Base-by-base conservation (phyloP, 1,140 invertebrate species). In the Leptinotarsa texana region DNA sequence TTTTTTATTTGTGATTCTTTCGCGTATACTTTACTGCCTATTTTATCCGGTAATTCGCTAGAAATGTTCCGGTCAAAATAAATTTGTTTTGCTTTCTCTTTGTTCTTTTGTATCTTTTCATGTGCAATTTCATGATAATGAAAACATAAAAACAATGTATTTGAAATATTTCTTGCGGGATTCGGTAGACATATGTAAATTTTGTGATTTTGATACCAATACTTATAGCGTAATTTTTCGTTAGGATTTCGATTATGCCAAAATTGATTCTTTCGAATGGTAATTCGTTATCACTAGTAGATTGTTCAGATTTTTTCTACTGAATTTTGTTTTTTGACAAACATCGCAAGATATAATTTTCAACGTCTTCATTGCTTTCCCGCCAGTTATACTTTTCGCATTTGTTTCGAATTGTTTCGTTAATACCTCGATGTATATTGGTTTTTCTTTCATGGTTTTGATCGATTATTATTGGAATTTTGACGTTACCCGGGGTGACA, bases 281-380 rank as follows among this genome's bases (percentile, higher is more conserved):
- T 24, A 0, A 4, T 72, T 68, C 6, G 74, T 75, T 18, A 68
- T 67, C 2, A 75, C 74, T 22, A 75, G 33, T 21, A 68, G 69
- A 15, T 17, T 51, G 33, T 51, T 73, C n/a, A 76, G 33, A 69
- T 74, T 77, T 74, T 71, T 77, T 27, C 72, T n/a, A 67, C 68
- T 71, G 6, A 65, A 0, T 74, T 77, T 73, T 51, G 57, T 21
- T 48, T 76, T 76, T 69, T 76, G 71, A 76, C 71, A 76, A 24
- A 51, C 73, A 68, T 76, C 65, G 22, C 75, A 76, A n/a, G 18
- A 17, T 75, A 67, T 65, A 68, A 3, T 71, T 72, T 57, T 76
- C 70, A 15, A 76, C 65, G 42, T 72, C 62, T 57, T 75, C 72
- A n/a, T 21, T 18, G 11, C 71, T n/a, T 18, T 69, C 62, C 65